Evolutionary conservation across 2,113 vertebrate genomes (phyloP).

Genomic region (Ctenomys sociabilis): DNA sequence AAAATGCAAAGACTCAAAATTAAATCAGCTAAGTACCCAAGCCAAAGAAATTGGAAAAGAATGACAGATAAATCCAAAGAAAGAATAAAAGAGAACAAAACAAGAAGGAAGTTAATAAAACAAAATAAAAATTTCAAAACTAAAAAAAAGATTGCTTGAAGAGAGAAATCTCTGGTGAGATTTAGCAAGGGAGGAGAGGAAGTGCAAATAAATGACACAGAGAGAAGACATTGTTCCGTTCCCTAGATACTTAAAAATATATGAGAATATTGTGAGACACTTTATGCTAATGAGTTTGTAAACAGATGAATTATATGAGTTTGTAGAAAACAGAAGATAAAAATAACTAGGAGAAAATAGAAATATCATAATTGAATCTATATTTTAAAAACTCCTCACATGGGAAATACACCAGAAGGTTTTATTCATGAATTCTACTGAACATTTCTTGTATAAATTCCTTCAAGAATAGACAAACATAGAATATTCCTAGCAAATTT

Average conservation of each 20-base stretch:
- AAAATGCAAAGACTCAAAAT: neutral
- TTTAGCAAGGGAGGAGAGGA: neutral
- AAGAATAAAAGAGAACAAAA: conserved; percentile 5
- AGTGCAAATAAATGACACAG: neutral
- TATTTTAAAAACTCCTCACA: conserved; percentile 7
- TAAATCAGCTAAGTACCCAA: neutral
- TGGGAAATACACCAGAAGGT: neutral
- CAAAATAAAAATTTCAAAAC: conserved; percentile 53
- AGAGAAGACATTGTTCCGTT: neutral
- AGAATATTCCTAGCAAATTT: conserved; percentile 33
- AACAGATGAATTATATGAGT: neutral
- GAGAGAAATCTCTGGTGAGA: neutral
- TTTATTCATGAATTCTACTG: conserved; percentile 33
- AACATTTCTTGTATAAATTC: conserved; percentile 49
- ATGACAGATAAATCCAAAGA: conserved; percentile 11
- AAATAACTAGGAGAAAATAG: conserved; percentile 21
- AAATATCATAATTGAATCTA: conserved; percentile 18
- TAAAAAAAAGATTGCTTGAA: neutral
- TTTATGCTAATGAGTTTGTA: neutral
- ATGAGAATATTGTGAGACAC: conserved; percentile 12
- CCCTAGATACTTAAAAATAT: neutral
- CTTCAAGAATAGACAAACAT: conserved; percentile 21
- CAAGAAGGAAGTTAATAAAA: neutral
- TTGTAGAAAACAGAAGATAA: conserved; percentile 7
- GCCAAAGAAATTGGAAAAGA: neutral